Conservation (phyloP, 1,140 invertebrate species). For the Drosophila setifemur region DNA sequence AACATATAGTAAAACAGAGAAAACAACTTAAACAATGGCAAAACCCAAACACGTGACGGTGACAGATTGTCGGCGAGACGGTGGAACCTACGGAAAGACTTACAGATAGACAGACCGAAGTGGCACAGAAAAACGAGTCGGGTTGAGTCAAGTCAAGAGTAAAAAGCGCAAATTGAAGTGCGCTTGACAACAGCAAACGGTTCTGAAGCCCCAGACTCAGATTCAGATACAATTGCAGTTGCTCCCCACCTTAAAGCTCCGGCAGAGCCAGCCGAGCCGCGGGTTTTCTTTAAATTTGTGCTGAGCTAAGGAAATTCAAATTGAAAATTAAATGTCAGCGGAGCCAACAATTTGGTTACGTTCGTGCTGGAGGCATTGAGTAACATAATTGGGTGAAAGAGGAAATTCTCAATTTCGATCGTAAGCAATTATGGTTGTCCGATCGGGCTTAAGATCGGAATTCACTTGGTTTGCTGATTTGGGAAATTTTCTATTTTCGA, state of each 20-base stretch:
- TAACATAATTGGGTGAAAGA: slow-evolving; percentile 7
- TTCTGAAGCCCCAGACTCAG: neutral
- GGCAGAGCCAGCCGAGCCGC: neutral
- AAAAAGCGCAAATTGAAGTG: slow-evolving; percentile 27
- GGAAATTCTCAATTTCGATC: slow-evolving; percentile 25
- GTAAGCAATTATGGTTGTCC: slow-evolving; percentile 1
- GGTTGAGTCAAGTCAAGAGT: slow-evolving; percentile 8
- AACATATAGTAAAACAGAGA: slow-evolving; percentile 18
- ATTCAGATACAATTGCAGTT: neutral
- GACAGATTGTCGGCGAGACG: neutral
- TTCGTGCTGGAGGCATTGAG: neutral
- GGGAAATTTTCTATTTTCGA: neutral
- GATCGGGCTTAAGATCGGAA: neutral
- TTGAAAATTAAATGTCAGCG: slow-evolving; percentile 7
- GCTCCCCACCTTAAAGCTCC: neutral
- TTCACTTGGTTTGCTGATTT: neutral
- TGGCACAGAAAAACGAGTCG: slow-evolving; percentile 68
- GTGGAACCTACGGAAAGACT: neutral
- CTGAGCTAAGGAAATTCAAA: slow-evolving; percentile 48
- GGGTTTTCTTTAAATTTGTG: slow-evolving; percentile 20
- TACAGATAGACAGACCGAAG: slow-evolving; percentile 9
- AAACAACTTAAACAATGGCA: slow-evolving; percentile 41
- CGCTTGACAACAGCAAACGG: slow-evolving; percentile 55
- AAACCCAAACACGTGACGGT: slow-evolving; percentile 59
- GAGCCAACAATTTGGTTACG: slow-evolving; percentile 20